Evolutionary conservation across 2,113 vertebrate genomes (phyloP), one percentile per base, ranked within the genome.

Genomic region (Phylloscopus trochilus): DNA sequence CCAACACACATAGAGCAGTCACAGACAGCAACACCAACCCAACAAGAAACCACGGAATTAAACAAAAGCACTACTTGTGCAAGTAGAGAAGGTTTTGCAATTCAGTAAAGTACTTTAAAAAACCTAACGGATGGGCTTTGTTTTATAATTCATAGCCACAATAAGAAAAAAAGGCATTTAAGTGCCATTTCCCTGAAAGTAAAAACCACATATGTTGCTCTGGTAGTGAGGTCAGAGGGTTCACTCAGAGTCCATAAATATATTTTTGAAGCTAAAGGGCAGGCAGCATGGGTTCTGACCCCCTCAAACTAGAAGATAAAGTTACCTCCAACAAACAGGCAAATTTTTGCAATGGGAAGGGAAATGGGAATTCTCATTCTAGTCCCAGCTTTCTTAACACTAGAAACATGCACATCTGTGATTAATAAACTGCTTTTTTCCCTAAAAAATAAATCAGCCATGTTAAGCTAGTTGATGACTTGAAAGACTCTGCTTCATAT

Each of bases 381-480:
- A 70, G 49, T 92, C 90, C 90, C 90, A 90, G 96, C 51, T 94
- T 95, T 92, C 80, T 90, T 66, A 93, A 88, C 87, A 90, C 89
- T 70, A 73, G 83, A 95, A 94, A 87, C 64, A 94, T 62, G 64
- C 83, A 97, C 97, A 98, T 97, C 97, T 98, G 97, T 93, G 92
- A 97, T 84, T 97, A 97, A 98, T 98, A 96, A 93, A 95, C 64
- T 58, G 14, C 0, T 26, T 39, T 90, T 90, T 85, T 89, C 15
- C 23, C 52, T 27, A 90, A 76, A 97, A 95, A 95, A 96, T 93
- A 95, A 96, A 96, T 94, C 75, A 96, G 47, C 75, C 92, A 84
- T 81, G 83, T 89, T 96, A 94, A 95, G 95, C 75, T 88, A 67
- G 96, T 15, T 95, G 91, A 80, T 92, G 93, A 89, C 91, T 89